Evolutionary conservation across 1,140 invertebrate genomes (phyloP).

Genomic region (Atta colombica): DNA sequence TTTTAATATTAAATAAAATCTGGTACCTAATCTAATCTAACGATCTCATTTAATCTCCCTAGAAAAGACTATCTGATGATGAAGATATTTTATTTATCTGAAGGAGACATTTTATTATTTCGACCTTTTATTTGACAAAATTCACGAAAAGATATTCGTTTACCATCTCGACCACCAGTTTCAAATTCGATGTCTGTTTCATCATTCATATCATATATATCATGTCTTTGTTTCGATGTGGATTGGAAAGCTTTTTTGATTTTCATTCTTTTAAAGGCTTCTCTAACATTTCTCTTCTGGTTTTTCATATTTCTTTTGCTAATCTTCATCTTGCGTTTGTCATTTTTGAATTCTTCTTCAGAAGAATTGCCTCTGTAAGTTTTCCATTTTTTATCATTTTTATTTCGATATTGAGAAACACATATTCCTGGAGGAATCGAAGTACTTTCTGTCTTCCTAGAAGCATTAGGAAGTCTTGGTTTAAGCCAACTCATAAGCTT

Average conservation of each 20-base stretch:
- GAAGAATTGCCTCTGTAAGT: no score
- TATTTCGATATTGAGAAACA: no score
- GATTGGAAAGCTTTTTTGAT: neutral
- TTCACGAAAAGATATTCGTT: neutral
- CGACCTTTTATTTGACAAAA: slow-evolving; percentile 19
- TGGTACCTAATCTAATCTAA: no score
- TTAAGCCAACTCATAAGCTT: neutral
- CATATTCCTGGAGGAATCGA: neutral
- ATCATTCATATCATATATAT: neutral
- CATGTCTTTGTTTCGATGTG: neutral
- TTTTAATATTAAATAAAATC: no score
- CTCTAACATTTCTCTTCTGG: neutral
- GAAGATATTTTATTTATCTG: no score
- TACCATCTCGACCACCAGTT: neutral
- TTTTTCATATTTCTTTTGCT: neutral
- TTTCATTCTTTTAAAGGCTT: neutral
- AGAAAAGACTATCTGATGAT: neutral
- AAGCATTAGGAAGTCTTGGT: neutral
- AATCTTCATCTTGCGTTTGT: neutral
- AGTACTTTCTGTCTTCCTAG: neutral
- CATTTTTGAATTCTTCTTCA: neutral
- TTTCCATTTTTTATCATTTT: no score
- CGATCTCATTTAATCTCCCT: neutral
- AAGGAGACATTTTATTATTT: no score
- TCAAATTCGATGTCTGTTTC: neutral